Percentiles rank a stretch among this genome's conserved stretches.
Conservation (phyloP, 1,140 invertebrate species). For the Hydropsyche tenuis region DNA sequence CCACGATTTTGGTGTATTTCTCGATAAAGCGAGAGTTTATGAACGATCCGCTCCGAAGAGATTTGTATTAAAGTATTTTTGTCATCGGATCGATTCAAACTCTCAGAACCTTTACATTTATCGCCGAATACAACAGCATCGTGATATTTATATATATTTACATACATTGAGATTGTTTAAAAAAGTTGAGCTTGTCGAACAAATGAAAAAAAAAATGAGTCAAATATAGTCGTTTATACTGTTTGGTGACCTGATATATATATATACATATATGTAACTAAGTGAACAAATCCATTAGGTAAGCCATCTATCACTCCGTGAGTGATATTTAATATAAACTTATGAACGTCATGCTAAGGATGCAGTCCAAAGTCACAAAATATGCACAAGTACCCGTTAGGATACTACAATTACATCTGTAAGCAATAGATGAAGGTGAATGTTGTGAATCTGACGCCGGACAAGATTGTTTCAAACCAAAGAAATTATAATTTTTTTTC, state of each 20-base stretch:
- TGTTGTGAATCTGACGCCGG: constrained; percentile 19
- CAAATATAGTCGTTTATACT: constrained; percentile 45
- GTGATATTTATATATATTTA: constrained; percentile 31
- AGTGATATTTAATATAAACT: constrained; percentile 42
- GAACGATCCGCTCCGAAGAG: no score
- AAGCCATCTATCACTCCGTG: constrained; percentile 39
- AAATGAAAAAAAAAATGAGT: constrained; percentile 36
- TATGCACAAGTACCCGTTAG: constrained; percentile 45
- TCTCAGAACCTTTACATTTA: neutral
- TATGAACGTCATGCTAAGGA: constrained; percentile 40
- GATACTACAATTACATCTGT: constrained; percentile 36
- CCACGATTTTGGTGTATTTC: constrained; percentile 31
- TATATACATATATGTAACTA: constrained; percentile 41
- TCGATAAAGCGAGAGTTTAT: neutral
- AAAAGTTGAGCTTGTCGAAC: constrained; percentile 48
- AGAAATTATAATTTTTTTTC: neutral
- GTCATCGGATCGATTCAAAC: no score
- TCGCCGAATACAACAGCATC: constrained; percentile 3
- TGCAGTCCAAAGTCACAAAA: constrained; percentile 48
- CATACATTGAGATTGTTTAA: constrained; percentile 31
- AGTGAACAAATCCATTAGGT: constrained; percentile 48
- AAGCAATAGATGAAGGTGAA: constrained; percentile 37
- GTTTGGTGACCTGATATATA: constrained; percentile 50
- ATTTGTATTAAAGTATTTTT: no score
- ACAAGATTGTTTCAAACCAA: constrained; percentile 11